Evolutionary conservation across 2,888 invertebrate genomes (phyloP).

Genomic region (Ptychoptera contaminata): DNA sequence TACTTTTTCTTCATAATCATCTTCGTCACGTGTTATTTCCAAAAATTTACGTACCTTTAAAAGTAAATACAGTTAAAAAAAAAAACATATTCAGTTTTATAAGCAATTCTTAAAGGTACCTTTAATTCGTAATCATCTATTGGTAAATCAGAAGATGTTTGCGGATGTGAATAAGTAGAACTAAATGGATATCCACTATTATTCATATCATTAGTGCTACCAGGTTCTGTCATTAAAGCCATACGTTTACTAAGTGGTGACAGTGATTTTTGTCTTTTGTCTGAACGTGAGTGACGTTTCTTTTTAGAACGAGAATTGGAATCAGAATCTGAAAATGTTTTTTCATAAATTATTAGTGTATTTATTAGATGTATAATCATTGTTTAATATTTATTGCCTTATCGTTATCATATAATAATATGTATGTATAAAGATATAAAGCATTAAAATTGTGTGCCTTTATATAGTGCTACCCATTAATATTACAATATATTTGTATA

Average conservation of each 20-base stretch:
- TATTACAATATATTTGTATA: too few species aligned
- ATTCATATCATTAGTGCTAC: slow-evolving; percentile 14
- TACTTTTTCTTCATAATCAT: slow-evolving; percentile 74
- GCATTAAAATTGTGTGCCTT: too few species aligned
- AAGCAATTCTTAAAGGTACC: slow-evolving; percentile 22
- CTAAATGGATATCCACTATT: slow-evolving; percentile 25
- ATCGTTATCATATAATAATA: too few species aligned
- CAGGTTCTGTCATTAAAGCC: slow-evolving; percentile 50
- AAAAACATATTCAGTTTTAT: too few species aligned
- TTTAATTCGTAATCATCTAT: slow-evolving; percentile 50
- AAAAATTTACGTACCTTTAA: slow-evolving; percentile 50
- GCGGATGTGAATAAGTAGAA: slow-evolving; percentile 47
- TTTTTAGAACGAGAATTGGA: slow-evolving; percentile 38
- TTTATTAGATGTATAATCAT: too few species aligned
- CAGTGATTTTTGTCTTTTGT: slow-evolving; percentile 52
- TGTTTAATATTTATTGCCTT: too few species aligned
- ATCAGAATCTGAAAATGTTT: slow-evolving; percentile 23
- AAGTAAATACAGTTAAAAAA: neutral
- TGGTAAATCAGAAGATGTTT: slow-evolving; percentile 27
- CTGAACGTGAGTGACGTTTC: slow-evolving; percentile 37
- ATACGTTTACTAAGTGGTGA: slow-evolving; percentile 72
- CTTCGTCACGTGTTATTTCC: slow-evolving; percentile 66
- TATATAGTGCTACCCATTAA: too few species aligned
- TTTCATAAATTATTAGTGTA: slow-evolving; percentile 2
- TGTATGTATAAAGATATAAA: too few species aligned